Base-by-base conservation (phyloP, 1,140 invertebrate genomes). In the Bombus difficillimus region DNA sequence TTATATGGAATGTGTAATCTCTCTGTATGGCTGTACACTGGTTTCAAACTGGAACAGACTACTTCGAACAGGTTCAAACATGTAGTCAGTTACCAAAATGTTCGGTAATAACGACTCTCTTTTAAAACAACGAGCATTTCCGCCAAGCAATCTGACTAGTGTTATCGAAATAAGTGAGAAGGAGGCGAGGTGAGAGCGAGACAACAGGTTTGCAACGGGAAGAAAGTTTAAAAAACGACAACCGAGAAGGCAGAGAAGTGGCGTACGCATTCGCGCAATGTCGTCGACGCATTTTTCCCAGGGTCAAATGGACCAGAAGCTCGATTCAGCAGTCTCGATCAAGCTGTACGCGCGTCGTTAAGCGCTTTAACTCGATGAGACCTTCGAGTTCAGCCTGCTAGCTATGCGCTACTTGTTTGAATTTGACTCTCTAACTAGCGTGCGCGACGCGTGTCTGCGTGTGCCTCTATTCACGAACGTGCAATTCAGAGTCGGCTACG, bases 1-100 rank as follows among this genome's bases (percentile, higher is more conserved):
- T 86, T 84, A 73, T 37, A 71, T 66, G 79, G 85, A 82, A 72
- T 59, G 34, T 25, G 68, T 69, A 84, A 90, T 91, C 88, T 87
- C 57, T 57, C 43, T 71, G 25, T 34, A 69, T 22, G 71, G 18
- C 28, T 69, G 81, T 57, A 22, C 62, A 25, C 43, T 57, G 37
- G 66, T 73, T 12, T 41, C 28, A 43, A 59, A 13, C 22, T 32
- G 64, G 6, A 59, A 37, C 13, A 22, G n/a, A 53, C 22, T 37
- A 66, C 3, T 68, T 25, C 18, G 8, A 32, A 62, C 18, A 15
- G 25, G 15, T 43, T 39, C 53, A 41, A 22, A 57, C 37, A 43
- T 6, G 13, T 10, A 22, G 22, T 34, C 28, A 59, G 34, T 41
- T 15, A 41, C 4, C 28, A 5, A 39, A 41, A 41, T 25, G 39